phyloP scores from a whole-genome alignment of 2,797 vertebrate species.

The Myiothlypis coronata region DNA sequence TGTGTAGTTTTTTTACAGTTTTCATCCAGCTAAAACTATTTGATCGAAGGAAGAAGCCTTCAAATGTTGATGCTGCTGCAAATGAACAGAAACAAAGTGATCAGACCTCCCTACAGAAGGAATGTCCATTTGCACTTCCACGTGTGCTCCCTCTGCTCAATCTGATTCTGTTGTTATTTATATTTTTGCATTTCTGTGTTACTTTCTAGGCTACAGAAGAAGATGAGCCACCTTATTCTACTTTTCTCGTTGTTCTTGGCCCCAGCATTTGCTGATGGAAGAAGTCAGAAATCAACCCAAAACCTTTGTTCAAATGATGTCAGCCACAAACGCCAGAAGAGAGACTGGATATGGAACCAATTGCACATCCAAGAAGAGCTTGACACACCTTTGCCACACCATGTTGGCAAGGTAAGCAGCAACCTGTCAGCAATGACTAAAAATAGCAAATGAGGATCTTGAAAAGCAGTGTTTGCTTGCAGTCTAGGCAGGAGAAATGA shows the following conservation, averaged over 20 bases:
- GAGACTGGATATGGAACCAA: conserved; percentile 81
- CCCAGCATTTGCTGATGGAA: background rate
- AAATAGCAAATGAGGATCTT: background rate
- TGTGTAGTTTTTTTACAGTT: background rate
- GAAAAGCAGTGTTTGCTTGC: background rate
- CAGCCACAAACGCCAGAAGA: conserved; percentile 69
- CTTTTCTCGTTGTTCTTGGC: background rate
- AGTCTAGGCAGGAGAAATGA: background rate
- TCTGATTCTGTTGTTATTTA: background rate
- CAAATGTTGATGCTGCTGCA: background rate
- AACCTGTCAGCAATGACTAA: background rate
- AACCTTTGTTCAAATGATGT: background rate
- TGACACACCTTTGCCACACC: conserved; percentile 68
- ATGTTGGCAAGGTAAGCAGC: conserved; percentile 76
- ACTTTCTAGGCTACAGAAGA: background rate
- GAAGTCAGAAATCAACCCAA: background rate
- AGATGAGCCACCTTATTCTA: conserved; percentile 33
- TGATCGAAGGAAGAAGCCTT: background rate
- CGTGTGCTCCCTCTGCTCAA: background rate
- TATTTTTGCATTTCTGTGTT: background rate
- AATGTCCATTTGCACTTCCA: background rate
- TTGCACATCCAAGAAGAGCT: conserved; percentile 77
- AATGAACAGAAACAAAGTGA: background rate
- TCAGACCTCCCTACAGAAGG: background rate
- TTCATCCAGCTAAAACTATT: background rate